Conservation (phyloP, 2,113 vertebrate species). For the Planiliza haematocheilus region DNA sequence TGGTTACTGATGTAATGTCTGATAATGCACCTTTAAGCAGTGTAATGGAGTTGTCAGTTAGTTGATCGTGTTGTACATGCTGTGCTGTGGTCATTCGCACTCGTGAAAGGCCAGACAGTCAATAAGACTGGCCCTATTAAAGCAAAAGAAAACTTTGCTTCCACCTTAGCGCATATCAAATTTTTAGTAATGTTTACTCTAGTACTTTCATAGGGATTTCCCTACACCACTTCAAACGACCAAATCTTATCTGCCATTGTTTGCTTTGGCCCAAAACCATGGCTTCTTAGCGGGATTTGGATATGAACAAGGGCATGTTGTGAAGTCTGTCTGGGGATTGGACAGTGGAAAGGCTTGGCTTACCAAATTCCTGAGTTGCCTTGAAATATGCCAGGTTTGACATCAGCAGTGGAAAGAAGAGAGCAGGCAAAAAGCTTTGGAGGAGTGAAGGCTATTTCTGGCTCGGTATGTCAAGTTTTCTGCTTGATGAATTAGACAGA, state of each 20-base stretch:
- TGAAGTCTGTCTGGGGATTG: constrained; percentile 52
- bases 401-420: constrained; percentile 55
- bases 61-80: constrained; percentile 31
- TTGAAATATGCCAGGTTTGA: constrained; percentile 71
- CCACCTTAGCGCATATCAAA: constrained; percentile 29
- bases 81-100: constrained; percentile 18
- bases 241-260: constrained; percentile 68
- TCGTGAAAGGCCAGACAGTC: constrained; percentile 49
- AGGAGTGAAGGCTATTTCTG: constrained; percentile 56
- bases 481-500: constrained; percentile 60
- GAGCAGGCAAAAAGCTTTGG: constrained; percentile 32
- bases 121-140: constrained; percentile 18
- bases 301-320: constrained; percentile 44
- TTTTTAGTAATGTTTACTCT: constrained; percentile 50
- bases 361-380: constrained; percentile 56
- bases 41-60: too few species aligned
- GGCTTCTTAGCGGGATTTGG: constrained; percentile 42
- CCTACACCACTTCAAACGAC: constrained; percentile 62
- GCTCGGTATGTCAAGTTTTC: constrained; percentile 32
- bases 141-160: constrained; percentile 35
- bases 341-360: constrained; percentile 65
- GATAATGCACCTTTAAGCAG: neutral
- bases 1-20: neutral
- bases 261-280: constrained; percentile 59
- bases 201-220: constrained; percentile 49